A percentile compares a stretch with the other conserved stretches of the same genome.
Conservation (phyloP, 2,797 vertebrate genomes). For the Phrynocephalus vlangalii region DNA sequence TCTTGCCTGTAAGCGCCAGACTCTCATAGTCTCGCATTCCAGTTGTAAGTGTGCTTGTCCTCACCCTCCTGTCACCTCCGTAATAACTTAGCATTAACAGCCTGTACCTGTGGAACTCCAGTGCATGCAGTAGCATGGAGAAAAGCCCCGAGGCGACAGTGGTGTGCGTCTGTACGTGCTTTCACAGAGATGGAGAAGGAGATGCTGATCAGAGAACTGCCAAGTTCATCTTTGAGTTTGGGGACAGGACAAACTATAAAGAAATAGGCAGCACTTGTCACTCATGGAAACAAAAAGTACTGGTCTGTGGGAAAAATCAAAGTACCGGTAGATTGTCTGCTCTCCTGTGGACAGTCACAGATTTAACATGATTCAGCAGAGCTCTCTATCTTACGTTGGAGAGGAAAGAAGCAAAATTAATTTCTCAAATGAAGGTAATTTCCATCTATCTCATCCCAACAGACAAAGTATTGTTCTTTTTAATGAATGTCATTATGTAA, state of each 20-base stretch:
- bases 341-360: background rate
- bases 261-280: background rate
- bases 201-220: background rate
- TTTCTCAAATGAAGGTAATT: background rate
- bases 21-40: slow-evolving; percentile 7
- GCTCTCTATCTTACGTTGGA: slow-evolving; percentile 3
- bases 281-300: slow-evolving; percentile 1
- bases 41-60: background rate
- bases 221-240: background rate
- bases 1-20: background rate
- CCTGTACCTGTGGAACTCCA: background rate
- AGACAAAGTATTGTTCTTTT: background rate
- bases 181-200: background rate
- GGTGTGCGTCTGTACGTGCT: background rate
- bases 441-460: too few species aligned
- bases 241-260: background rate
- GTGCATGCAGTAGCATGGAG: background rate
- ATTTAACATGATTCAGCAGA: background rate
- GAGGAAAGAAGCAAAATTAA: slow-evolving; percentile 4
- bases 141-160: background rate
- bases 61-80: background rate
- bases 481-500: background rate
- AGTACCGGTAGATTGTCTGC: background rate
- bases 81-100: slow-evolving; percentile 1
- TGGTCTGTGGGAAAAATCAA: background rate